Percentiles rank a stretch among this genome's conserved stretches.
phyloP scores from a whole-genome alignment of 2,888 invertebrate genomes.

The Theodoxus fluviatilis region DNA sequence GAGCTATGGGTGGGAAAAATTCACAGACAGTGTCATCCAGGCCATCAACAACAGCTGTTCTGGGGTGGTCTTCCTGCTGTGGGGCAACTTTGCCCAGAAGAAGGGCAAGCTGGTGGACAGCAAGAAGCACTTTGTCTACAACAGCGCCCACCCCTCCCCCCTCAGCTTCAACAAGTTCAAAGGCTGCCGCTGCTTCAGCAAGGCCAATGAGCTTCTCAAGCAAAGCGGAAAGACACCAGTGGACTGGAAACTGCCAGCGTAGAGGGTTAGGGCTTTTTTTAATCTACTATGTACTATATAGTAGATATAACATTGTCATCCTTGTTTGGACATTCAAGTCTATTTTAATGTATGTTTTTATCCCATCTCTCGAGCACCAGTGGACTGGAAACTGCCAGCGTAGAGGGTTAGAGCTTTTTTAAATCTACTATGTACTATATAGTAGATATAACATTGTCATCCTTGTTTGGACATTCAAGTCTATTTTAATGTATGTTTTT shows the following conservation, averaged over 20 bases:
- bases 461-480: too few species aligned
- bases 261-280: too few species aligned
- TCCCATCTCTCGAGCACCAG: too few species aligned
- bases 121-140: slow-evolving; percentile 50
- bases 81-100: slow-evolving; percentile 61
- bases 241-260: slow-evolving; percentile 53
- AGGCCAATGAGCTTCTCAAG: slow-evolving; percentile 44
- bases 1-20: slow-evolving; percentile 57
- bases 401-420: too few species aligned
- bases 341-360: too few species aligned
- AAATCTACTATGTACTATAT: too few species aligned
- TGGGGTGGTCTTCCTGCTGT: slow-evolving; percentile 57
- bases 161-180: slow-evolving; percentile 53
- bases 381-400: slow-evolving; percentile 55
- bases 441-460: too few species aligned
- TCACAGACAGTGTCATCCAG: slow-evolving; percentile 57
- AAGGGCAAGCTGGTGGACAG: slow-evolving; percentile 54
- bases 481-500: too few species aligned
- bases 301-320: too few species aligned
- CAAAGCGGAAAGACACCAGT: slow-evolving; percentile 41
- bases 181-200: slow-evolving; percentile 57
- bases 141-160: slow-evolving; percentile 62
- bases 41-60: slow-evolving; percentile 42
- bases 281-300: too few species aligned
- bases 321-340: too few species aligned